Evolutionary conservation across 2,888 invertebrate species (phyloP).

Genomic region (Cheilosia urbana): DNA sequence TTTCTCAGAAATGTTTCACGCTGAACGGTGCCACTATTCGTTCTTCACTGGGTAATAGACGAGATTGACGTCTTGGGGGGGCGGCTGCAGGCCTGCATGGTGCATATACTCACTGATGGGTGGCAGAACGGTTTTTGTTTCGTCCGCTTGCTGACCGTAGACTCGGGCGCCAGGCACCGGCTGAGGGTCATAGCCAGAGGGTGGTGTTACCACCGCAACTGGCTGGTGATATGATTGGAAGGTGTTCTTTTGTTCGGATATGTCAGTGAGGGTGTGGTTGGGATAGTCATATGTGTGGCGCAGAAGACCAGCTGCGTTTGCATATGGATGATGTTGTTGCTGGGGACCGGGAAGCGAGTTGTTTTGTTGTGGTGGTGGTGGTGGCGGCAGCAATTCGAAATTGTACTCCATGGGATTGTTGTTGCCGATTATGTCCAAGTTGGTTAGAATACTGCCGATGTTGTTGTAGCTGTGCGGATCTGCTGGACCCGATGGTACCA

Average conservation of each 20-base stretch:
- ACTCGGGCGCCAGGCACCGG: conserved; percentile 78
- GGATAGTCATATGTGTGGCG: conserved; percentile 79
- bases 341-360: conserved; percentile 75
- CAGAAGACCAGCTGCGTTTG: conserved; percentile 79
- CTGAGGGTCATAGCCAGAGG: conserved; percentile 75
- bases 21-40: conserved; percentile 77
- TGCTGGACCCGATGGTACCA: conserved; percentile 52
- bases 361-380: conserved; percentile 75
- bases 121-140: conserved; percentile 82
- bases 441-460: conserved; percentile 83
- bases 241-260: conserved; percentile 82
- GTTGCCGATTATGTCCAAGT: conserved; percentile 82
- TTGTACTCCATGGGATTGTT: conserved; percentile 83
- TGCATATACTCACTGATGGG: conserved; percentile 83
- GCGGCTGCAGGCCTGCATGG: conserved; percentile 81
- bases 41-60: conserved; percentile 83
- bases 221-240: conserved; percentile 81
- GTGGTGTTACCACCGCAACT: conserved; percentile 71
- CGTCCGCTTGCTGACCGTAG: conserved; percentile 81
- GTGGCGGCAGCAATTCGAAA: conserved; percentile 81
- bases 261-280: conserved; percentile 78
- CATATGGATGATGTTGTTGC: conserved; percentile 78
- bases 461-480: conserved; percentile 83
- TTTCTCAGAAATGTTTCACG: conserved; percentile 21
- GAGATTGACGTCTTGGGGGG: conserved; percentile 81